phyloP scores from a whole-genome alignment of 2,797 vertebrate species.

The Halcyon leucocephala region DNA sequence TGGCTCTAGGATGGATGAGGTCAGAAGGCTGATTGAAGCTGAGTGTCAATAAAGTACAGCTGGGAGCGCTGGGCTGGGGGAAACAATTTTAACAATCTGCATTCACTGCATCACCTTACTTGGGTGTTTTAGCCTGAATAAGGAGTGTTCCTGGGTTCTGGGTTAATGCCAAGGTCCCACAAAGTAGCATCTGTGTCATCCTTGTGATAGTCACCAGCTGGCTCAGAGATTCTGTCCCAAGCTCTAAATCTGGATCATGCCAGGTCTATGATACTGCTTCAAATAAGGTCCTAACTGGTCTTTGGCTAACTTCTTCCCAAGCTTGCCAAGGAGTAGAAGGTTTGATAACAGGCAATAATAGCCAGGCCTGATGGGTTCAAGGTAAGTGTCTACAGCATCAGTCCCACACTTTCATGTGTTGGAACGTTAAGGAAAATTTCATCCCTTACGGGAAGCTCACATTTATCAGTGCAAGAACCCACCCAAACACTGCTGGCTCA shows the following conservation, averaged over 20 bases:
- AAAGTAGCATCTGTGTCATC: not conserved
- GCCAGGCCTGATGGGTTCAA: not conserved
- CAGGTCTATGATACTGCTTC: not conserved
- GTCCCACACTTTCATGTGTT: not conserved
- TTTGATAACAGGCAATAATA: not conserved
- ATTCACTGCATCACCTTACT: not conserved
- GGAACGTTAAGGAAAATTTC: not conserved
- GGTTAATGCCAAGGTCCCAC: not conserved
- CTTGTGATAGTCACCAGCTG: not conserved
- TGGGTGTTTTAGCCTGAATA: not conserved
- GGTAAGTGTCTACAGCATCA: not conserved
- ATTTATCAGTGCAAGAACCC: not conserved
- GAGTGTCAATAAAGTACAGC: not conserved
- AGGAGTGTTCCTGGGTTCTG: not conserved
- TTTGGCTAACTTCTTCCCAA: not conserved
- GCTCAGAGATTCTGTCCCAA: slow-evolving; percentile 2
- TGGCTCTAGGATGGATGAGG: not conserved
- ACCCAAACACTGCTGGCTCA: not conserved
- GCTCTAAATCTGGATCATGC: not conserved
- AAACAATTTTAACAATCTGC: not conserved
- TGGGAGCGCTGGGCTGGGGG: not conserved
- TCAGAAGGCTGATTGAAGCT: not conserved
- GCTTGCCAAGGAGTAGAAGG: not conserved
- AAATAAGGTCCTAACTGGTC: not conserved
- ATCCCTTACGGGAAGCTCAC: not conserved